These are phyloP conservation scores for Trypoxylon attenuatum DNA, from an alignment of 2,888 invertebrate genomes.

Conservation along the genomic window DNA sequence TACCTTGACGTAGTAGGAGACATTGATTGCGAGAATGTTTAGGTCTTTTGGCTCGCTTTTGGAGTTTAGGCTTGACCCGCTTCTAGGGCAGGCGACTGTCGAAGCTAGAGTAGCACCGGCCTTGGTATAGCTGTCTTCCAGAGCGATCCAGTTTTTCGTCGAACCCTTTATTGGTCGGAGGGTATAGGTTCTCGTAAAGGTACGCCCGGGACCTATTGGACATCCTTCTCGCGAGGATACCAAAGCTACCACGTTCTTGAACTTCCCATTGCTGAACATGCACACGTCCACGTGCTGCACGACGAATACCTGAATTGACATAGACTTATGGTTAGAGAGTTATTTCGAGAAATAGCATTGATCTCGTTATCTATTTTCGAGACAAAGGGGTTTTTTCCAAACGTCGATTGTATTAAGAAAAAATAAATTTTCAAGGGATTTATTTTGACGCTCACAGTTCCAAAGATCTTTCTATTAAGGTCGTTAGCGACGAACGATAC, in stretches of 20 bases:
- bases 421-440: too few species aligned
- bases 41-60: constrained; percentile 81
- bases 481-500: too few species aligned
- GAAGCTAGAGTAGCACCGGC: constrained; percentile 77
- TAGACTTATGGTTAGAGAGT: not conserved
- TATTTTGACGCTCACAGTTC: too few species aligned
- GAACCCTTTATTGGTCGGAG: constrained; percentile 84
- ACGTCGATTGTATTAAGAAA: too few species aligned
- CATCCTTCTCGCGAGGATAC: constrained; percentile 79
- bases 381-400: too few species aligned
- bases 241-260: constrained; percentile 91
- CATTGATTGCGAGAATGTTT: constrained; percentile 93
- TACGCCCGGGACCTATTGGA: constrained; percentile 81
- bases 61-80: too few species aligned
- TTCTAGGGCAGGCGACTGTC: constrained; percentile 76
- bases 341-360: too few species aligned
- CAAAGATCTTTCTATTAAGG: too few species aligned
- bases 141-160: constrained; percentile 93
- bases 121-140: constrained; percentile 84
- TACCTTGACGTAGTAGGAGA: constrained; percentile 92
- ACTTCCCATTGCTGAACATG: constrained; percentile 96
- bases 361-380: too few species aligned
- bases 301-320: constrained; percentile 81
- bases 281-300: constrained; percentile 95
- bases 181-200: constrained; percentile 80